phyloP scores from a whole-genome alignment of 2,888 invertebrate genomes.

The Machimus atricapillus region DNA sequence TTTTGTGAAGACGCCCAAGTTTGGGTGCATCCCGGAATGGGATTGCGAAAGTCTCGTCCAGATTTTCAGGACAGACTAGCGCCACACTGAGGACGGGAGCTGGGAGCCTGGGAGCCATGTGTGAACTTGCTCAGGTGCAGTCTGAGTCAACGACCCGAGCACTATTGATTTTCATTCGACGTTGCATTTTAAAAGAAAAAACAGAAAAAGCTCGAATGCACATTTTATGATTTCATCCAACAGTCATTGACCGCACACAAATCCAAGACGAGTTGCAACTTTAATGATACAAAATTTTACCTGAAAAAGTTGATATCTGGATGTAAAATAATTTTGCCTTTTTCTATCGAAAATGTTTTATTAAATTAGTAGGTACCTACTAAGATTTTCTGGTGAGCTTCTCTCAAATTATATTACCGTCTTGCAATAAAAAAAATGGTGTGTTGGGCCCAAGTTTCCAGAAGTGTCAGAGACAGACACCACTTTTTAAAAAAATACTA shows the following conservation, averaged over 20 bases:
- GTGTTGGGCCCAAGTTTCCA: too few species aligned
- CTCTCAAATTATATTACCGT: too few species aligned
- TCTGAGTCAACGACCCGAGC: not conserved
- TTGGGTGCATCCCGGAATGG: not conserved
- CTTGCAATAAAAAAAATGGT: too few species aligned
- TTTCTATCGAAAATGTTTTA: too few species aligned
- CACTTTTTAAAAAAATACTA: too few species aligned
- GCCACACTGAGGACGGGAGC: not conserved
- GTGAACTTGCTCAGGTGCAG: not conserved
- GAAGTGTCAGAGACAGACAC: too few species aligned
- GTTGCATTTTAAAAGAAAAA: not conserved
- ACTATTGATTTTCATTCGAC: not conserved
- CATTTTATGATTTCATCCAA: not conserved
- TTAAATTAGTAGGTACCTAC: too few species aligned
- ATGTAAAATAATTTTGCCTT: too few species aligned
- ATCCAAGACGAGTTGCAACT: not conserved
- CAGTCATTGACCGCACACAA: not conserved
- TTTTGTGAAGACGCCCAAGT: not conserved
- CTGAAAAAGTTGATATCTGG: too few species aligned
- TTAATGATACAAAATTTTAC: too few species aligned
- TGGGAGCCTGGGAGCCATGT: not conserved
- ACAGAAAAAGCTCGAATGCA: not conserved
- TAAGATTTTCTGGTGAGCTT: too few species aligned
- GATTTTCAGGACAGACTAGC: not conserved
- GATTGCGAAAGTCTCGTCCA: not conserved